Base-by-base conservation (phyloP, 2,888 invertebrate genomes). In the Volucella bombylans region DNA sequence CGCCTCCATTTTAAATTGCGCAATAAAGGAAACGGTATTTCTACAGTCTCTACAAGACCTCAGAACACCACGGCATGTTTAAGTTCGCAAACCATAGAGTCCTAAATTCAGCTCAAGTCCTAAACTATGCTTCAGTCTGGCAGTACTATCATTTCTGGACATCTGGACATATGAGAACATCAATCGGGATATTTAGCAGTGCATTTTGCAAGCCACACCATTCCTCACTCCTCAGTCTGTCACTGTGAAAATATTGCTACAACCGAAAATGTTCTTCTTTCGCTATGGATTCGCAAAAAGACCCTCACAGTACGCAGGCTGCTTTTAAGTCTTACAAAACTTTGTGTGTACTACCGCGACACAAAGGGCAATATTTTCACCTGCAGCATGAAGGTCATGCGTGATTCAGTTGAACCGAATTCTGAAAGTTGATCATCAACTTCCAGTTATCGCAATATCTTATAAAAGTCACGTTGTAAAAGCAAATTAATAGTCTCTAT, bases 211-310 rank as follows among this genome's bases (percentile, higher is more conserved):
- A 99, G 99, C 91, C 98, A 98, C 96, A 50, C 98, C 99, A 41
- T 99, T 99, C 92, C 92, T 99, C 87, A 97, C 97, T n/a, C 97
- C 91, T 99, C 87, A 92, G 95, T 99, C 2, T 99, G 99, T 0
- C 99, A 99, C 91, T 99, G 99, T 99, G 99, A 99, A 9, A 99
- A 99, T 90, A 97, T 99, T 88, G 99, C 99, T 23, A 94, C 99
- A 0, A 98, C 99, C 90, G 99, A 99, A 91, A 95, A 96, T 8
- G 94, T 99, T 87, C 2, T 99, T 99, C 93, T 99, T 99, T 2
- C 94, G 99, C 50, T 98, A 98, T 92, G 99, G 99, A 91, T 99
- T 97, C 90, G n/a, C 99, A 99, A 92, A 95, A 98, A 88, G 98
- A 98, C 89, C 94, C 96, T 8, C 95, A 97, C 88, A 97, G 96